These are phyloP conservation scores for Alsophila aescularia DNA, from an alignment of 2,888 invertebrate species.

Conservation along the genomic window DNA sequence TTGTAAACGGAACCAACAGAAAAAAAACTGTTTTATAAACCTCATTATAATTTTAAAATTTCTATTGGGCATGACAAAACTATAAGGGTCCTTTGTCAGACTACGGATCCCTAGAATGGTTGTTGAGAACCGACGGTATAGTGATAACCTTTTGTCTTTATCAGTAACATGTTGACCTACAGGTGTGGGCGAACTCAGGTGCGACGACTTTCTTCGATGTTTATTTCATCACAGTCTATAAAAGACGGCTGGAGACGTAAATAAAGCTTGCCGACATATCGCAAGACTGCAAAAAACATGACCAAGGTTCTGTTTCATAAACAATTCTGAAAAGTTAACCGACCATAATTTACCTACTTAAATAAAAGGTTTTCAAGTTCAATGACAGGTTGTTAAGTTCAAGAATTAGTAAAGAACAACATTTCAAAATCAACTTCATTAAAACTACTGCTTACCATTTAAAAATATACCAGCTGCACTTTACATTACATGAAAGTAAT, in stretches of 20 bases:
- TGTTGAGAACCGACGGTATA: slow-evolving; percentile 52
- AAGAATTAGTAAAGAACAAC: slow-evolving; percentile 1
- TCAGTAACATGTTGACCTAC: slow-evolving; percentile 65
- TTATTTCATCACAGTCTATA: slow-evolving; percentile 19
- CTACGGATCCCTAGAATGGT: too few species aligned
- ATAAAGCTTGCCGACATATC: slow-evolving; percentile 31
- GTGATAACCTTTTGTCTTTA: slow-evolving; percentile 65
- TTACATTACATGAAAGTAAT: neutral
- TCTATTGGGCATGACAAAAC: too few species aligned
- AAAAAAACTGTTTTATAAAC: too few species aligned
- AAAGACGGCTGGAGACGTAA: slow-evolving; percentile 23
- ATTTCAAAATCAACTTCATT: slow-evolving; percentile 2
- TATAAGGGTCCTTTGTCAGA: too few species aligned
- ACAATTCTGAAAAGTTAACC: slow-evolving; percentile 13
- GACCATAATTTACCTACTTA: too few species aligned
- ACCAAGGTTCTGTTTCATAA: slow-evolving; percentile 23
- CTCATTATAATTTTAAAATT: too few species aligned
- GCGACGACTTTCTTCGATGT: slow-evolving; percentile 55
- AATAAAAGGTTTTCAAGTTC: slow-evolving; percentile 31
- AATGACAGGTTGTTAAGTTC: slow-evolving; percentile 26
- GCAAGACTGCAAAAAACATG: slow-evolving; percentile 20
- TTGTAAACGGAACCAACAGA: too few species aligned
- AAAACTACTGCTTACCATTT: neutral
- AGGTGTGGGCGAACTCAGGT: slow-evolving; percentile 47
- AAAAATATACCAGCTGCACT: neutral